Evolutionary conservation across 2,797 vertebrate species (phyloP).

Genomic region (Sebastes taczanowskii): DNA sequence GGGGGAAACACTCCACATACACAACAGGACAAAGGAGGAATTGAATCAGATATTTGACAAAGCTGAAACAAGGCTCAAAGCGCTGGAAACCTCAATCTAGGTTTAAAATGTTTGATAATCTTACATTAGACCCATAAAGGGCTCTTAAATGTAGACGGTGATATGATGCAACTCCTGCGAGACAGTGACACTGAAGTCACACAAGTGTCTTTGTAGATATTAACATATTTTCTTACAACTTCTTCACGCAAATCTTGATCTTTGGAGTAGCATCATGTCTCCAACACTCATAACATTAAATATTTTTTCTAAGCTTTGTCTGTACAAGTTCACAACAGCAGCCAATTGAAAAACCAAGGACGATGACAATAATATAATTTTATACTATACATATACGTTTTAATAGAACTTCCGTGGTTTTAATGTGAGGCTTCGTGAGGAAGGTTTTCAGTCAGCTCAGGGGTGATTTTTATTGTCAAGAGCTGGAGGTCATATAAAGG

Average conservation of each 20-base stretch:
- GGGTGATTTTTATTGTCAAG: constrained; percentile 2
- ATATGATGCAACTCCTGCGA: constrained; percentile 1
- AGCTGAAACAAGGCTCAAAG: neutral
- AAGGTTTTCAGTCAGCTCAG: constrained; percentile 35
- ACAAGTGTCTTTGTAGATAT: constrained; percentile 30
- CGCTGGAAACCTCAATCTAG: neutral
- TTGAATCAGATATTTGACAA: neutral
- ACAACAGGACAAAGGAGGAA: neutral
- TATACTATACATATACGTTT: constrained; percentile 25
- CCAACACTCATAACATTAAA: constrained; percentile 43
- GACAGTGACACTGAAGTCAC: neutral
- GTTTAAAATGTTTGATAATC: neutral
- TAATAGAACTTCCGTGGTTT: constrained; percentile 4
- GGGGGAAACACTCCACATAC: neutral
- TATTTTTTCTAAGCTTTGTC: neutral
- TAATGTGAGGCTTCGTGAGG: neutral
- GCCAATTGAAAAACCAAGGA: constrained; percentile 9
- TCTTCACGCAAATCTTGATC: neutral
- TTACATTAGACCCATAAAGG: constrained; percentile 4
- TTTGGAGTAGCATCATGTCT: neutral
- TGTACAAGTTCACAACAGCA: constrained; percentile 22
- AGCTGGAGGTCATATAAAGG: neutral
- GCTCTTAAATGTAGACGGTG: neutral
- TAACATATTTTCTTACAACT: constrained; percentile 11
- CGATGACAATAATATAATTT: constrained; percentile 22